A percentile compares a stretch with the other conserved stretches of the same genome.
These are phyloP conservation scores for Ochropleura plecta DNA, from an alignment of 2,888 invertebrate genomes.

Conservation along the genomic window DNA sequence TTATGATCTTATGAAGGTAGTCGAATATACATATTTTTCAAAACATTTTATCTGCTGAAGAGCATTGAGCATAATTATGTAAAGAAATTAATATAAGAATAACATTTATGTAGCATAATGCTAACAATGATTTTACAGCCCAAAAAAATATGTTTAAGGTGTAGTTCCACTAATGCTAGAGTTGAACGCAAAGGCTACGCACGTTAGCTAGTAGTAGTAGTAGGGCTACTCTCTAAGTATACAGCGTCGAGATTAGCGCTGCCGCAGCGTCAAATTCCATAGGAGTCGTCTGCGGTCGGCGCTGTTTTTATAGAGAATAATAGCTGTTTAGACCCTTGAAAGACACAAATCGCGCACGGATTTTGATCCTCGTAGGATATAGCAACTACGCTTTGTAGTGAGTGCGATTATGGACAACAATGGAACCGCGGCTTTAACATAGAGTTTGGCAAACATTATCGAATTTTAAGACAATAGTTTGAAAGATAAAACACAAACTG, in stretches of 20 bases:
- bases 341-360: background rate
- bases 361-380: background rate
- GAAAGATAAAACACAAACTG: background rate
- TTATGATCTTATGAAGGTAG: conserved; percentile 52
- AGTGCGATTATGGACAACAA: background rate
- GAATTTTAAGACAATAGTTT: background rate
- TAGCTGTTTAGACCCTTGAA: background rate
- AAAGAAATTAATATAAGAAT: background rate
- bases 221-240: too few species aligned
- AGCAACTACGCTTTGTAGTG: background rate
- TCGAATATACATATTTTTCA: conserved; percentile 37
- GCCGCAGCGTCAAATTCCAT: too few species aligned
- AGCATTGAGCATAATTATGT: background rate
- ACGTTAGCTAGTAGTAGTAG: background rate
- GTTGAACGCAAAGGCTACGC: background rate
- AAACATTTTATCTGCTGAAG: conserved; percentile 11
- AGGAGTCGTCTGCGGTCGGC: too few species aligned
- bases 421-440: conserved; percentile 7
- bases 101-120: background rate
- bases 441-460: background rate
- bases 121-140: background rate
- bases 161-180: background rate
- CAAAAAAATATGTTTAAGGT: background rate
- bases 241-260: too few species aligned
- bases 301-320: too few species aligned